These are phyloP conservation scores for Panorpa germanica DNA, from an alignment of 2,888 invertebrate species.

Conservation along the genomic window DNA sequence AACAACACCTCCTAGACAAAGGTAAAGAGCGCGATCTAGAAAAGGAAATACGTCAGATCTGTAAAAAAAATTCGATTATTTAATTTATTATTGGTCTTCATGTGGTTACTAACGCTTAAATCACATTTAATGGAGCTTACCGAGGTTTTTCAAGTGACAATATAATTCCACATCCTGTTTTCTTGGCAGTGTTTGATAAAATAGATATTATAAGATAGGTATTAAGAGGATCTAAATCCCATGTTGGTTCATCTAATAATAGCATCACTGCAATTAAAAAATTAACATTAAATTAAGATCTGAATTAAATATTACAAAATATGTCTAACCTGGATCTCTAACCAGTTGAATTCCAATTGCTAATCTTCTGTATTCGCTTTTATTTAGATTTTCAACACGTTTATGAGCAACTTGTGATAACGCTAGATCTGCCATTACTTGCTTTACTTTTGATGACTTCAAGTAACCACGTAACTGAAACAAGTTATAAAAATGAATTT, in stretches of 20 bases:
- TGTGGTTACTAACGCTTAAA: neutral
- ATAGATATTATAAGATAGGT: constrained; percentile 91
- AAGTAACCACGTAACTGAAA: constrained; percentile 50
- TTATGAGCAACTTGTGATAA: constrained; percentile 77
- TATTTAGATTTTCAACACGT: constrained; percentile 64
- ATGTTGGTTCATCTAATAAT: constrained; percentile 83
- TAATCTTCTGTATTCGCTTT: constrained; percentile 76
- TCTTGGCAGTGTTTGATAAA: constrained; percentile 74
- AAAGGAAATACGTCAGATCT: constrained; percentile 84
- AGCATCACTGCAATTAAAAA: constrained; percentile 44
- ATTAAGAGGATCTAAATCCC: constrained; percentile 85
- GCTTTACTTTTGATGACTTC: constrained; percentile 71
- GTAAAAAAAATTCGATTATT: neutral
- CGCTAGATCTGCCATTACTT: constrained; percentile 85
- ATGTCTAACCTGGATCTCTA: constrained; percentile 68
- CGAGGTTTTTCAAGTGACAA: constrained; percentile 87
- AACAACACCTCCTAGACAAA: constrained; percentile 82
- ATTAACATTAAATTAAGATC: neutral
- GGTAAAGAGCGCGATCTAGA: constrained; percentile 74
- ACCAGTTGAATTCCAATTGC: constrained; percentile 85
- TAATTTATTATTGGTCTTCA: neutral
- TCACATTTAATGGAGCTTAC: constrained; percentile 23
- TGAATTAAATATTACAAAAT: neutral
- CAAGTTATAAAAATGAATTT: constrained; percentile 7
- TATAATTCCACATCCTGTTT: constrained; percentile 77